These are phyloP conservation scores for Haliclona indistincta DNA, from an alignment of 37 sponge, comb jelly and placozoan species.

Conservation along the genomic window DNA sequence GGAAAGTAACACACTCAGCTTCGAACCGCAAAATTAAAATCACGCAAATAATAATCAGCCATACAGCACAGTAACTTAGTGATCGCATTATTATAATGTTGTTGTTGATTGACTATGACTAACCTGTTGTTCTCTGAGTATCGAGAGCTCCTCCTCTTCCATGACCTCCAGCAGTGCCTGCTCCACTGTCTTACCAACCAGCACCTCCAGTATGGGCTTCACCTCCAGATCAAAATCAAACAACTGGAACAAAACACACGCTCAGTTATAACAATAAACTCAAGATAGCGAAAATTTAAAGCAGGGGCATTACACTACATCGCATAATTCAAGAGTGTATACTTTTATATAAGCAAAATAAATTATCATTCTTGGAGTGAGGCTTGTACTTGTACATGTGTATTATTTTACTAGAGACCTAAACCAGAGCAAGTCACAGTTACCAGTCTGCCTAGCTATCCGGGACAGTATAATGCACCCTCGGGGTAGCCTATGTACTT, in stretches of 20 bases:
- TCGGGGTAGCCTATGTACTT: conserved; percentile 10
- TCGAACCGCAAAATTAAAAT: too few species aligned
- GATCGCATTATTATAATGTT: neutral
- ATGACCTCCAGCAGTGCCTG: conserved; percentile 98
- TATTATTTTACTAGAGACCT: too few species aligned
- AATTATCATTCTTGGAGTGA: neutral
- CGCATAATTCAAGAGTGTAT: too few species aligned
- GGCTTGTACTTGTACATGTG: neutral
- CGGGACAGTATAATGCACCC: too few species aligned
- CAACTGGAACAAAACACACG: conserved; percentile 70
- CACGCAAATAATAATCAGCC: too few species aligned
- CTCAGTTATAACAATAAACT: too few species aligned
- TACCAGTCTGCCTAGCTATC: too few species aligned
- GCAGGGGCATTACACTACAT: neutral
- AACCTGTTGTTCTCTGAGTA: conserved; percentile 87
- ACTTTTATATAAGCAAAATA: too few species aligned
- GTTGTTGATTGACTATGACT: neutral
- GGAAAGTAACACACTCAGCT: too few species aligned
- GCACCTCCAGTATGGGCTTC: conserved; percentile 92
- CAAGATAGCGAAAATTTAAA: neutral
- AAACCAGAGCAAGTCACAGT: too few species aligned
- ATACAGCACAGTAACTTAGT: too few species aligned
- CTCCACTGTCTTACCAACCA: conserved; percentile 99
- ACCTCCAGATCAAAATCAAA: conserved; percentile 98
- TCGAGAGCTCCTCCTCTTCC: conserved; percentile 98